phyloP scores from a whole-genome alignment of 2,888 invertebrate genomes.

The Gryllus longicercus region DNA sequence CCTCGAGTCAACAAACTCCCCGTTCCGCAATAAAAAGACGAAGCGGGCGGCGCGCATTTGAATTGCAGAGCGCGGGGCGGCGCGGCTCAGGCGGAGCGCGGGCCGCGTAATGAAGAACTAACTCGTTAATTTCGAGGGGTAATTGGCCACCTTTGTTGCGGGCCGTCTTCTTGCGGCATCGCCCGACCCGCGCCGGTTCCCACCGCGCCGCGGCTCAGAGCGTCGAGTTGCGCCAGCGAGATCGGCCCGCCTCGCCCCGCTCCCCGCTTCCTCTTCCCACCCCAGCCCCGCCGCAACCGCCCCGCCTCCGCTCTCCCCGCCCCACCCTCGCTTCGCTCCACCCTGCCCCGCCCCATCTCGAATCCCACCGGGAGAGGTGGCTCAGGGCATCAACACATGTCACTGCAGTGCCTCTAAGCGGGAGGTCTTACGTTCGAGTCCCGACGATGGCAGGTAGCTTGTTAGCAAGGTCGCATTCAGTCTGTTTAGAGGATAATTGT shows the following conservation, averaged over 20 bases:
- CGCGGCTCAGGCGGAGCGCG: background rate
- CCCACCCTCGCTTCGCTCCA: too few species aligned
- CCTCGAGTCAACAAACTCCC: background rate
- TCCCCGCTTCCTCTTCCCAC: background rate
- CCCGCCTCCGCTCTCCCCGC: too few species aligned
- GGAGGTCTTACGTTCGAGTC: too few species aligned
- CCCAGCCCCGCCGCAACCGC: too few species aligned
- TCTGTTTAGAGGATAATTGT: too few species aligned
- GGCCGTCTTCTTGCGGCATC: slow-evolving; percentile 1
- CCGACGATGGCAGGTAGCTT: too few species aligned
- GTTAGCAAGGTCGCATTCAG: too few species aligned
- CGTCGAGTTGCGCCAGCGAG: background rate
- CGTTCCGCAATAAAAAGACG: background rate
- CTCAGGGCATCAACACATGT: too few species aligned
- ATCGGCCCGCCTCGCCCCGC: background rate
- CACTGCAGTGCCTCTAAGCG: too few species aligned
- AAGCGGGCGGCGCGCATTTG: background rate
- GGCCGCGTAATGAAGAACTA: background rate
- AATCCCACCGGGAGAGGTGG: too few species aligned
- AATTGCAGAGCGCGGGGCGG: background rate
- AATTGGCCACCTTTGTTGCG: slow-evolving; percentile 1
- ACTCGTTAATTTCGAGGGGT: background rate
- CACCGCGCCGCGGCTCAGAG: background rate
- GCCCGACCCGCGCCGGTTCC: background rate
- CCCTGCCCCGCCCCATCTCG: too few species aligned